A percentile compares a stretch with the other conserved stretches of the same genome.
phyloP scores from a whole-genome alignment of 2,888 invertebrate species.

The Physocephala rufipes region DNA sequence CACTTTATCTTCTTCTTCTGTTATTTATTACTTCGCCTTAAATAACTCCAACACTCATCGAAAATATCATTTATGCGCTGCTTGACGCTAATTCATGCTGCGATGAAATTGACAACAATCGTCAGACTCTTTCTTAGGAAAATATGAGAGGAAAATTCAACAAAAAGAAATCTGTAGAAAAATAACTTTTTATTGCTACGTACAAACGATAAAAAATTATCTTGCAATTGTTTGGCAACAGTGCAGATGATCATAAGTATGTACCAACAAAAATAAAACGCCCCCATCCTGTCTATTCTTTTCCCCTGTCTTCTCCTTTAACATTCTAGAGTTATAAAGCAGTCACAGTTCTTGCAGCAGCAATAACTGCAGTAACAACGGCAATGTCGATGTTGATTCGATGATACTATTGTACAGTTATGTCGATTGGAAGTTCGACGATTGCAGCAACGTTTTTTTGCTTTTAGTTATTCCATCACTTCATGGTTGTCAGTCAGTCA shows the following conservation, averaged over 20 bases:
- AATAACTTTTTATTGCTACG: neutral
- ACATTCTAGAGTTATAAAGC: neutral
- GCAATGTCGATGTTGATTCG: neutral
- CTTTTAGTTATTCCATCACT: neutral
- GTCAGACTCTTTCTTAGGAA: neutral
- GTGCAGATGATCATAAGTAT: constrained; percentile 2
- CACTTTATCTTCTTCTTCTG: too few relatives aligned
- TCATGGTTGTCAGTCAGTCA: constrained; percentile 3
- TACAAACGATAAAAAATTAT: neutral
- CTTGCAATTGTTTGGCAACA: neutral
- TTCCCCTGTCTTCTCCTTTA: neutral
- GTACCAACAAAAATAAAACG: too few relatives aligned
- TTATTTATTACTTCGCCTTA: too few relatives aligned
- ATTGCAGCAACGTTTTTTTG: too few relatives aligned
- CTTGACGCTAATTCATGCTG: too few relatives aligned
- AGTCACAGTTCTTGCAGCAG: too few relatives aligned
- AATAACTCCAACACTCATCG: too few relatives aligned
- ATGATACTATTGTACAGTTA: too few relatives aligned
- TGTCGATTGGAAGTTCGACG: too few relatives aligned
- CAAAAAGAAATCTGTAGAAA: neutral
- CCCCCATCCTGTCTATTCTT: too few relatives aligned
- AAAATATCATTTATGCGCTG: too few relatives aligned
- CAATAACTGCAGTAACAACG: neutral
- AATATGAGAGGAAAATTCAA: neutral
- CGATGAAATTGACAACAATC: neutral